Percentiles rank a stretch among this genome's conserved stretches.
These are phyloP conservation scores for Numida meleagris DNA, from an alignment of 2,113 vertebrate genomes.

Conservation along the genomic window DNA sequence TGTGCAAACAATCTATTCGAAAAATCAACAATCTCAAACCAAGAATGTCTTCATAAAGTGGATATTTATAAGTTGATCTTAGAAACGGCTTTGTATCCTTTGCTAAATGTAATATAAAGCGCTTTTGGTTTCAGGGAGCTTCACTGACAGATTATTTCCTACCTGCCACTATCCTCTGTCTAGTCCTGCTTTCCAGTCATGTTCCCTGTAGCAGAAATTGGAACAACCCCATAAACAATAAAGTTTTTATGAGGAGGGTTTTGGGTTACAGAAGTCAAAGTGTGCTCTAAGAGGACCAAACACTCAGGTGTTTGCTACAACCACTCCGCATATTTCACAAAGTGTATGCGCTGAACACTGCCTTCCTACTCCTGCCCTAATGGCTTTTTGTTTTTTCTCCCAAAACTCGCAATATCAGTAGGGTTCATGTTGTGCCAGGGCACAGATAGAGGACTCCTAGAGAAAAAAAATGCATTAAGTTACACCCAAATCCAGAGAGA, in stretches of 20 bases:
- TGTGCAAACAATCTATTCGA: background rate
- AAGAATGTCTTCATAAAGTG: background rate
- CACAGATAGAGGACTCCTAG: fast-evolving
- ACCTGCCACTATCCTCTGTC: background rate
- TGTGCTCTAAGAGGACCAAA: background rate
- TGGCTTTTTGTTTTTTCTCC: background rate
- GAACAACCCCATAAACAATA: background rate
- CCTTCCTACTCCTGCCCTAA: background rate
- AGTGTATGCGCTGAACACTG: background rate
- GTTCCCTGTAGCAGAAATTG: background rate
- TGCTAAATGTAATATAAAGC: background rate
- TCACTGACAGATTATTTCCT: background rate
- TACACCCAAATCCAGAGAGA: background rate
- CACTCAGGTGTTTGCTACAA: background rate
- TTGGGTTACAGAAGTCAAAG: background rate
- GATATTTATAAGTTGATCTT: background rate
- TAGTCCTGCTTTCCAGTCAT: background rate
- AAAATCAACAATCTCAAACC: background rate
- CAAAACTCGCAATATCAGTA: background rate
- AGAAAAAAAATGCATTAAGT: background rate
- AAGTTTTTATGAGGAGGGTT: background rate
- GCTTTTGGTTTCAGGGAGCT: background rate
- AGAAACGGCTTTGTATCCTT: background rate
- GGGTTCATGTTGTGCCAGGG: background rate
- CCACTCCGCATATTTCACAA: background rate